Evolutionary conservation across 2,888 invertebrate genomes (phyloP), one percentile per base, ranked within the genome.

Genomic region (Polia nebulosa): DNA sequence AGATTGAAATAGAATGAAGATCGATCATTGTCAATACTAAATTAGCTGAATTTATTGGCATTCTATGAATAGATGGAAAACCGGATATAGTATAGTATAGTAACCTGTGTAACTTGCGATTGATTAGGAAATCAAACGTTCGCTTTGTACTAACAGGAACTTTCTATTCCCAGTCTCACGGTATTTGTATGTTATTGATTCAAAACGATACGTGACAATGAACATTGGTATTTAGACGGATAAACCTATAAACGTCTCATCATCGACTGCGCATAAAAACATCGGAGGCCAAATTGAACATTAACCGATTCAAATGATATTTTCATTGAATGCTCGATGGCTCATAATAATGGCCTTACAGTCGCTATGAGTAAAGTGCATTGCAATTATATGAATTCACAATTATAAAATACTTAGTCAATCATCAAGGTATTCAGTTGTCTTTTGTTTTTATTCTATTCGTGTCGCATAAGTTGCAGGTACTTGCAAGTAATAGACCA

Each of bases 271-370:
- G 56, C 75, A 81, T 84, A 83, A 85, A 83, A 87, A 81, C 79
- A 81, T 78, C 56, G 74, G 83, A 87, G 88, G 89, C 82, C 87
- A 75, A 51, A 66, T 25, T 41, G 56, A 78, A 82, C 84, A 88
- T 88, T 86, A 85, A 81, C 68, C 51, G 76, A 81, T 80, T 80
- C 63, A 78, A 83, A 83, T 80, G 72, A 85, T 84, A 85, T 84
- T 82, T 76, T 82, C 82, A 76, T 80, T 81, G 74, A 74, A 75
- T 70, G 29, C 56, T 72, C 62, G 65, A 76, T 80, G 60, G 68
- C 34, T 60, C 49, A 73, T 39, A 51, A 45, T 57, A 76, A 68
- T 47, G 86, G 79, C 88, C 86, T 85, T 80, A 84, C 65, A 49
- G 71, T 76, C 71, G 58, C 68, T 76, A 27, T 8, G 71, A 81